Evolutionary conservation across 2,888 invertebrate species (phyloP), one percentile per base, ranked within the genome.

Genomic region (Julus scandinavius): DNA sequence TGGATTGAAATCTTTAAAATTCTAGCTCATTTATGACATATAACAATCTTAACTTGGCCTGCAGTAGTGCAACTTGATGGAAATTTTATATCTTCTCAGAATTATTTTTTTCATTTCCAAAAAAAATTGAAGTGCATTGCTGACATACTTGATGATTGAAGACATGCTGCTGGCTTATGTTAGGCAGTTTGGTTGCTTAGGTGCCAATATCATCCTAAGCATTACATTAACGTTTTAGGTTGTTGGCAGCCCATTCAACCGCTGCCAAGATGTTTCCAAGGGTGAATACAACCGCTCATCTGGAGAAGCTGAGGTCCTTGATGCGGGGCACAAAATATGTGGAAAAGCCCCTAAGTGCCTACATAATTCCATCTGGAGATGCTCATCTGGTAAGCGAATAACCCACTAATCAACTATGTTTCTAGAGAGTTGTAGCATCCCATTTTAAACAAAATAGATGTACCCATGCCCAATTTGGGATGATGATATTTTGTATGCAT

Each of bases 291-390:
- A 87, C 87, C 20, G 40, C 13, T 5, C 50, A 20, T 17, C 38
- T 95, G 63, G 92, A 93, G 89, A 93, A 93, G 90, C 92, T 95
- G 63, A 92, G 95, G 87, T 91, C 90, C 20, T 91, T 94, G 85
- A 95, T 96, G 95, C 93, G 93, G 90, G 93, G 94, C 91, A 91
- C 91, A 1, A 92, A 92, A 84, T 93, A 93, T 92, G 93, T 94
- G 2, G 91, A 91, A 38, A 93, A 93, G 90, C 92, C 94, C 11
- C 92, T 98, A n/a, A 94, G 96, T 41, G 98, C 97, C 0, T 96
- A 97, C 91, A 96, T 98, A 88, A 94, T 98, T 80, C 96, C 96
- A 2, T 95, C 96, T 0, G 95, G 94, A 9, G 98, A 98, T 93
- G 96, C 96, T 2, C 98, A 98, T 92, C 95, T 95, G 92, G 95